These are phyloP conservation scores for Metellina segmentata DNA, from an alignment of 2,888 invertebrate species.

Conservation along the genomic window DNA sequence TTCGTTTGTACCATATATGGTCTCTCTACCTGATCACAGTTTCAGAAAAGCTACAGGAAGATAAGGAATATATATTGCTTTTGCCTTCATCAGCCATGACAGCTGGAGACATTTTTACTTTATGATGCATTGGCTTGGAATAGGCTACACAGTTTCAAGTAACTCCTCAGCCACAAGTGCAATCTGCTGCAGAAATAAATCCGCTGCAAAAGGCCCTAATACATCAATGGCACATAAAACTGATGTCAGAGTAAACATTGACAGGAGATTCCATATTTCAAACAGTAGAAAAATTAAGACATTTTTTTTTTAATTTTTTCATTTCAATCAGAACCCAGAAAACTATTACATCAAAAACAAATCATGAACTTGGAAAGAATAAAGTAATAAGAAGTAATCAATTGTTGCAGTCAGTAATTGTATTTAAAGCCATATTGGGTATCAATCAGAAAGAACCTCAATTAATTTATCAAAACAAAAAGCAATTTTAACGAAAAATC, in stretches of 20 bases:
- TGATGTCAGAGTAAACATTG: not conserved
- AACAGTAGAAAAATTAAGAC: slow-evolving; percentile 42
- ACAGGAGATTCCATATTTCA: not conserved
- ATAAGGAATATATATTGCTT: slow-evolving; percentile 74
- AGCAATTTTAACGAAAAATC: no score
- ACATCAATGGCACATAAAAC: not conserved
- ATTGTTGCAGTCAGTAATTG: no score
- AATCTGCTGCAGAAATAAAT: slow-evolving; percentile 1
- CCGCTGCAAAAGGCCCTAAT: not conserved
- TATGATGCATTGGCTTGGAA: slow-evolving; percentile 61
- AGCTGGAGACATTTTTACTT: slow-evolving; percentile 63
- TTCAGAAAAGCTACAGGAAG: slow-evolving; percentile 59
- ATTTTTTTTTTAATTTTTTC: not conserved
- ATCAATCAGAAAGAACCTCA: no score
- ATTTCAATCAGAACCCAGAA: not conserved
- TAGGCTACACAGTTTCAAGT: slow-evolving; percentile 38
- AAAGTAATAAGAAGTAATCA: no score
- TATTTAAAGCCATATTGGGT: no score
- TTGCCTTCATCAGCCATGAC: slow-evolving; percentile 42
- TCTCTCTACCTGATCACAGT: slow-evolving; percentile 66
- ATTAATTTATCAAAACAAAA: no score
- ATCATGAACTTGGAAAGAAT: no score
- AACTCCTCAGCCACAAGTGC: slow-evolving; percentile 51
- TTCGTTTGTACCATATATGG: slow-evolving; percentile 63
- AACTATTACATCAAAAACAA: no score